A percentile compares a stretch with the other conserved stretches of the same genome.
These are phyloP conservation scores for Anseranas semipalmata DNA, from an alignment of 2,113 vertebrate species.

Conservation along the genomic window DNA sequence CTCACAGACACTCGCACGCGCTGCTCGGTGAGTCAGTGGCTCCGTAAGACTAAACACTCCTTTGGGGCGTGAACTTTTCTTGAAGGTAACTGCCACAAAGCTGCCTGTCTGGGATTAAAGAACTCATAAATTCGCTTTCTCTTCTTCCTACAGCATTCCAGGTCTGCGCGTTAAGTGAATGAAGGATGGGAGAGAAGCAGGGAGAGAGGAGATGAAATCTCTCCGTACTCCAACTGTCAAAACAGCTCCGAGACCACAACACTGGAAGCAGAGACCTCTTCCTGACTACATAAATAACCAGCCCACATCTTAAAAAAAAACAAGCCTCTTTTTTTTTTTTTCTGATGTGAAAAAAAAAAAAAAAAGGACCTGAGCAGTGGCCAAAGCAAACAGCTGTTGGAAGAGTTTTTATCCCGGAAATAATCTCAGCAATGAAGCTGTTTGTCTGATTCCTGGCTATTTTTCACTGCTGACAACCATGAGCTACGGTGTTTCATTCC, in stretches of 20 bases:
- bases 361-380: constrained; percentile 51
- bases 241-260: constrained; percentile 76
- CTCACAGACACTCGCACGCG: constrained; percentile 72
- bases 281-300: constrained; percentile 82
- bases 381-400: constrained; percentile 87
- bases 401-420: constrained; percentile 84
- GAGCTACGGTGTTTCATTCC: constrained; percentile 64
- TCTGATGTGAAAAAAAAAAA: background rate
- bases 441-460: constrained; percentile 84
- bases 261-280: constrained; percentile 79
- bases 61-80: constrained; percentile 84
- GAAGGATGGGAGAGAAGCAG: constrained; percentile 12
- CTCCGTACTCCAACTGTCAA: constrained; percentile 77
- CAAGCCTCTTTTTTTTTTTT: constrained; percentile 25
- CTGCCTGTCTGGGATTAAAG: constrained; percentile 76
- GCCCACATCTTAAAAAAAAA: constrained; percentile 66
- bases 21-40: constrained; percentile 75
- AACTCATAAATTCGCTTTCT: constrained; percentile 61
- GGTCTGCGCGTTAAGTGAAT: constrained; percentile 56
- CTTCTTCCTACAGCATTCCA: constrained; percentile 70
- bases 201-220: constrained; percentile 57
- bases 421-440: constrained; percentile 83
- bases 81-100: constrained; percentile 81
- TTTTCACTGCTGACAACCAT: constrained; percentile 82
- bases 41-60: constrained; percentile 84